phyloP scores from a whole-genome alignment of 2,888 invertebrate genomes.

The Dimorphilus gyrociliatus region DNA sequence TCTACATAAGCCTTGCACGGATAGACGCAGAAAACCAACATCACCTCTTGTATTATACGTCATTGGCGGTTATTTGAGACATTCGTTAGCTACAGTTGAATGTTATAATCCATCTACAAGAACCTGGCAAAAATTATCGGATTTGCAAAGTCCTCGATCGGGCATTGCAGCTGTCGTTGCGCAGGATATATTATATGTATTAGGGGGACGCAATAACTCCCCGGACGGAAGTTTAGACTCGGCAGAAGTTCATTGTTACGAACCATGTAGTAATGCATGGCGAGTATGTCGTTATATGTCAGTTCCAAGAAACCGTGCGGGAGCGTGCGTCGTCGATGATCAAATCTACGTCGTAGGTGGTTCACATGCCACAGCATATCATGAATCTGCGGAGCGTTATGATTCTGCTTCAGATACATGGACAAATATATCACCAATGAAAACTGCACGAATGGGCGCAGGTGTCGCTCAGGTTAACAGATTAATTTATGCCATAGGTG shows the following conservation, averaged over 20 bases:
- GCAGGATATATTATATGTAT: constrained; percentile 63
- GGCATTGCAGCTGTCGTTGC: constrained; percentile 43
- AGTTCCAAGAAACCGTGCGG: constrained; percentile 68
- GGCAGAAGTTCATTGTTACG: constrained; percentile 57
- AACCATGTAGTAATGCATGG: constrained; percentile 71
- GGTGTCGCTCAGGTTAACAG: constrained; percentile 45
- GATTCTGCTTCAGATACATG: constrained; percentile 70
- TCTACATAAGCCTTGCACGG: constrained; percentile 58
- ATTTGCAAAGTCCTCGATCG: constrained; percentile 68
- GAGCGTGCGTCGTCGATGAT: constrained; percentile 84
- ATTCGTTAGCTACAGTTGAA: constrained; percentile 70
- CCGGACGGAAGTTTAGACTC: constrained; percentile 49
- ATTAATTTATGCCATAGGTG: constrained; percentile 63
- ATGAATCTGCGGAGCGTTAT: constrained; percentile 73
- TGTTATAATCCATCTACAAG: constrained; percentile 72
- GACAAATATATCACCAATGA: constrained; percentile 48
- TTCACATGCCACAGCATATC: constrained; percentile 65
- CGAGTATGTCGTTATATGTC: constrained; percentile 61
- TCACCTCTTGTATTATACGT: constrained; percentile 76
- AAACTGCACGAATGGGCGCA: constrained; percentile 50
- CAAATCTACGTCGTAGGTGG: constrained; percentile 79
- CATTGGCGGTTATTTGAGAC: constrained; percentile 70
- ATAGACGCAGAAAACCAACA: constrained; percentile 59
- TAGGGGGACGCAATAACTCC: constrained; percentile 78
- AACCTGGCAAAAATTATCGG: constrained; percentile 63